phyloP scores from a whole-genome alignment of 2,888 invertebrate species.

The Pycnomerus fuliginosus region DNA sequence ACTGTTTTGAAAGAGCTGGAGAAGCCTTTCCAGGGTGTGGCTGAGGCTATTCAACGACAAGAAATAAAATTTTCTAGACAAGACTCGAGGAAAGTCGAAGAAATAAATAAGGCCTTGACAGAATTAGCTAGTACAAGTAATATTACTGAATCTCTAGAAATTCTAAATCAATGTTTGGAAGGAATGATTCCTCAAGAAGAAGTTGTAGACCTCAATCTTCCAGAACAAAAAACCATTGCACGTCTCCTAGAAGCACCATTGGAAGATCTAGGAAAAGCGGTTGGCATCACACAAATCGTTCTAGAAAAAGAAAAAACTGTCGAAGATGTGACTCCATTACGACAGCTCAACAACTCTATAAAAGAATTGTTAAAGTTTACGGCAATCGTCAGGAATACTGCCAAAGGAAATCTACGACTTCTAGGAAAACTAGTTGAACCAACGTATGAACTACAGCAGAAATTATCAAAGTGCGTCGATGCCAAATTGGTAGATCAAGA shows the following conservation, averaged over 20 bases:
- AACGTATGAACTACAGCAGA: slow-evolving; percentile 37
- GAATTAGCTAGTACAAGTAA: slow-evolving; percentile 3
- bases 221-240: slow-evolving; percentile 27
- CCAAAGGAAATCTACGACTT: slow-evolving; percentile 36
- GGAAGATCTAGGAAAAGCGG: slow-evolving; percentile 35
- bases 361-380: slow-evolving; percentile 42
- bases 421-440: slow-evolving; percentile 40
- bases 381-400: slow-evolving; percentile 37
- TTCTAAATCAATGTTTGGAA: slow-evolving; percentile 4
- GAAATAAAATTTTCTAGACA: no score
- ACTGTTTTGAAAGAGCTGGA: slow-evolving; percentile 40
- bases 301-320: slow-evolving; percentile 33
- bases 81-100: not conserved
- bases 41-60: slow-evolving; percentile 23
- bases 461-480: slow-evolving; percentile 34
- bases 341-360: slow-evolving; percentile 38
- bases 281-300: slow-evolving; percentile 38
- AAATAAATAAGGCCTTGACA: not conserved
- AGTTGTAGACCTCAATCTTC: slow-evolving; percentile 1
- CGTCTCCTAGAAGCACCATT: slow-evolving; percentile 32
- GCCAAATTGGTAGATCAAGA: slow-evolving; percentile 39
- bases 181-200: slow-evolving; percentile 2
- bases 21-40: slow-evolving; percentile 40
- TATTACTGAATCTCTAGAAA: slow-evolving; percentile 4
- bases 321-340: slow-evolving; percentile 36